A percentile compares a stretch with the other conserved stretches of the same genome.
Evolutionary conservation across 2,113 vertebrate genomes (phyloP).

Genomic region (Ptilonorhynchus violaceus): DNA sequence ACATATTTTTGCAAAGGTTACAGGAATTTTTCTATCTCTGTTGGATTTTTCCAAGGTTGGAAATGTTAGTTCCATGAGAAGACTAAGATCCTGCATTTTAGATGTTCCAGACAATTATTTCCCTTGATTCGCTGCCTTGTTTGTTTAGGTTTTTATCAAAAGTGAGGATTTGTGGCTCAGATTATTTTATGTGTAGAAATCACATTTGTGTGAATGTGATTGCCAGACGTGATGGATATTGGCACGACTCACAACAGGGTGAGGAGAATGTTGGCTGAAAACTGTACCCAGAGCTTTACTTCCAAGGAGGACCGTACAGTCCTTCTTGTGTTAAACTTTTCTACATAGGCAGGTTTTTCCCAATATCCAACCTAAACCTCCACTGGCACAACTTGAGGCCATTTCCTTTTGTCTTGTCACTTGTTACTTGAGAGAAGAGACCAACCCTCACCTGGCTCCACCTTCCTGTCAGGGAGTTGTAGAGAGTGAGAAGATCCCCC

Average conservation of each 20-base stretch:
- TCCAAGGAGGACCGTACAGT: not conserved
- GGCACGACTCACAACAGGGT: not conserved
- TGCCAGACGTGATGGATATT: not conserved
- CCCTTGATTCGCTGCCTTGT: not conserved
- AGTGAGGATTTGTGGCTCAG: not conserved
- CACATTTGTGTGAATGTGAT: not conserved
- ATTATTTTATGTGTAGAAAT: not conserved
- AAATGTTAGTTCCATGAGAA: not conserved
- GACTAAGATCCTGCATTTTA: not conserved
- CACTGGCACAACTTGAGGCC: not conserved
- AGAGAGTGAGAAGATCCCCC: not conserved
- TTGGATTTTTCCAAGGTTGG: slow-evolving; percentile 20
- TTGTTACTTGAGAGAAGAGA: not conserved
- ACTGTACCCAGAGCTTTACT: not conserved
- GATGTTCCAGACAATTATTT: not conserved
- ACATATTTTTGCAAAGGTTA: slow-evolving; percentile 33
- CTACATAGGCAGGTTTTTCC: not conserved
- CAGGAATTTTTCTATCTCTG: slow-evolving; percentile 24
- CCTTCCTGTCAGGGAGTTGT: not conserved
- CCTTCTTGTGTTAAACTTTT: not conserved
- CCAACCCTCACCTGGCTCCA: not conserved
- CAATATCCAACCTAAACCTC: not conserved
- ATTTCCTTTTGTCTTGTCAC: not conserved
- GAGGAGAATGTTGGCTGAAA: not conserved
- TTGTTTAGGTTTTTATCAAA: not conserved